Conservation (phyloP, 1,140 invertebrate genomes). For the Parasteatoda tepidariorum region DNA sequence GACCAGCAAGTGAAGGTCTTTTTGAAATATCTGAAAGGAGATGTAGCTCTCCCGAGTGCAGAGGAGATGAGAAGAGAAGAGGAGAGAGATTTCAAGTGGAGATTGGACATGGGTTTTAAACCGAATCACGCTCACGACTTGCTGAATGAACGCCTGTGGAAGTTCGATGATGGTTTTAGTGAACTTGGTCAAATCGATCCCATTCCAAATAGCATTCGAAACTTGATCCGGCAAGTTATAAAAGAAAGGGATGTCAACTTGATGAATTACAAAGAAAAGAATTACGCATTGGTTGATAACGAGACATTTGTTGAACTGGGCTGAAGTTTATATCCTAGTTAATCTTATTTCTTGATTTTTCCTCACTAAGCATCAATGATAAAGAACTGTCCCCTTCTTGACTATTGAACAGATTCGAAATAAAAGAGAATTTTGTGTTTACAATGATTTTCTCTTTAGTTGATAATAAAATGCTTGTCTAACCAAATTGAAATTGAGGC, state of each 20-base stretch:
- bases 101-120: constrained; percentile 72
- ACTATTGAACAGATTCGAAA: no score
- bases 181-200: constrained; percentile 73
- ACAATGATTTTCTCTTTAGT: no score
- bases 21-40: constrained; percentile 75
- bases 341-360: no score
- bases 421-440: no score
- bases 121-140: constrained; percentile 80
- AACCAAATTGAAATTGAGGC: no score
- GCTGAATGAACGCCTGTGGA: constrained; percentile 73
- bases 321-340: no score
- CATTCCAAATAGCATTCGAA: constrained; percentile 76
- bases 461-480: no score
- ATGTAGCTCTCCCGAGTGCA: constrained; percentile 74
- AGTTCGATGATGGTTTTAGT: constrained; percentile 78
- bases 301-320: constrained; percentile 7
- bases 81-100: constrained; percentile 71
- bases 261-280: constrained; percentile 45
- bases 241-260: constrained; percentile 21
- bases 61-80: constrained; percentile 78
- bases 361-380: no score
- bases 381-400: no score
- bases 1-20: constrained; percentile 85
- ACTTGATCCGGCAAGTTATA: constrained; percentile 73
- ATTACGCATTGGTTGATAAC: constrained; percentile 33